Evolutionary conservation across 2,113 vertebrate species (phyloP).

Genomic region (Indicator indicator): DNA sequence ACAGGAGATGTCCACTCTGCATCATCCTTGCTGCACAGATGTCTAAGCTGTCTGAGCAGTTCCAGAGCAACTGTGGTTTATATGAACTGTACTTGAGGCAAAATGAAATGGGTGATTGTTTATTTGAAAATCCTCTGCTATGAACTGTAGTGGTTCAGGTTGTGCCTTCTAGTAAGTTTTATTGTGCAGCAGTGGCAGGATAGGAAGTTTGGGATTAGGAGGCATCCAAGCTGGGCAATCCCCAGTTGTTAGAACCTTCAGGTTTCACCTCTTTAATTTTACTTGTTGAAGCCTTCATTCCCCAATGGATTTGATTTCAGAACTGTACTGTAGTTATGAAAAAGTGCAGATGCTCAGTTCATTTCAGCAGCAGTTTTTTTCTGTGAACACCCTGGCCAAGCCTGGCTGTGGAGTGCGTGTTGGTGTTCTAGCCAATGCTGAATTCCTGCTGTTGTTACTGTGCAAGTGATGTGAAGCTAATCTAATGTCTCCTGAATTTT

Average conservation of each 20-base stretch:
- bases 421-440: background rate
- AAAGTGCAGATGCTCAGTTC: conserved; percentile 5
- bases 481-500: conserved; percentile 29
- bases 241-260: background rate
- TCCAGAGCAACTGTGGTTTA: background rate
- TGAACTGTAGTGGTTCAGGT: background rate
- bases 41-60: background rate
- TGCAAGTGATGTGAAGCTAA: background rate
- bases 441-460: background rate
- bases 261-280: background rate
- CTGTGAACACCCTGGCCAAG: background rate
- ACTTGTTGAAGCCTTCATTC: background rate
- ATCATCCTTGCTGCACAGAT: background rate
- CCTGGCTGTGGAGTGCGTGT: background rate
- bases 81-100: background rate
- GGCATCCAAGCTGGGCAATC: background rate
- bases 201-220: background rate
- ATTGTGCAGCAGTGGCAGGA: background rate
- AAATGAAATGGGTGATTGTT: background rate
- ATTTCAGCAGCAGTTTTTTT: conserved; percentile 4
- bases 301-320: background rate
- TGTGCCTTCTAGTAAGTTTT: background rate
- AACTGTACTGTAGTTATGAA: background rate
- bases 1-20: background rate
- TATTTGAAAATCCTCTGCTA: background rate